Conservation (phyloP, 2,113 vertebrate species). For the Pseudopodoces humilis region DNA sequence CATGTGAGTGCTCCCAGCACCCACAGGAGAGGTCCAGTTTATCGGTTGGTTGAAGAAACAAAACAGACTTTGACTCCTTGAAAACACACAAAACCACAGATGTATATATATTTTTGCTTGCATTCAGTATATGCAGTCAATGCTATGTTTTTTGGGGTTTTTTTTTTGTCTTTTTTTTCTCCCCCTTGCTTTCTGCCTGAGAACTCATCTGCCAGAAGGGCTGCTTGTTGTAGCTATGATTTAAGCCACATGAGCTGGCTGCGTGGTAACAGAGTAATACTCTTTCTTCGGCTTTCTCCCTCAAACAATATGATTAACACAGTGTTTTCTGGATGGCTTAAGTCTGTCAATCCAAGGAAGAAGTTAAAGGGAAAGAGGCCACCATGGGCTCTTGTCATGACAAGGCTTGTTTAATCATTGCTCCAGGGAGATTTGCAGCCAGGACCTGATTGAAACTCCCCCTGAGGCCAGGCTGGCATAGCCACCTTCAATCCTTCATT, state of each 20-base stretch:
- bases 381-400: background rate
- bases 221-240: background rate
- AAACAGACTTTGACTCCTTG: background rate
- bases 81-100: background rate
- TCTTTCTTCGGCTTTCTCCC: background rate
- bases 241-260: conserved; percentile 44
- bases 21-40: background rate
- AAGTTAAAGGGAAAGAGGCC: conserved; percentile 2
- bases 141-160: background rate
- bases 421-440: background rate
- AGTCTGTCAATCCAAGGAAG: background rate
- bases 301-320: background rate
- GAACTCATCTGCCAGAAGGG: background rate
- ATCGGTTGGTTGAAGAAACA: background rate
- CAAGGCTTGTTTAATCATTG: background rate
- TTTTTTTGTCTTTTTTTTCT: background rate
- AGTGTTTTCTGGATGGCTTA: background rate
- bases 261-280: background rate
- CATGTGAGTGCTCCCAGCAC: background rate
- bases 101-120: background rate
- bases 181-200: background rate
- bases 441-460: background rate
- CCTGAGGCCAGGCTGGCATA: rapidly evolving
- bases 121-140: background rate
- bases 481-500: background rate